phyloP scores from a whole-genome alignment of 2,888 invertebrate species.

The Drosophila yooni region DNA sequence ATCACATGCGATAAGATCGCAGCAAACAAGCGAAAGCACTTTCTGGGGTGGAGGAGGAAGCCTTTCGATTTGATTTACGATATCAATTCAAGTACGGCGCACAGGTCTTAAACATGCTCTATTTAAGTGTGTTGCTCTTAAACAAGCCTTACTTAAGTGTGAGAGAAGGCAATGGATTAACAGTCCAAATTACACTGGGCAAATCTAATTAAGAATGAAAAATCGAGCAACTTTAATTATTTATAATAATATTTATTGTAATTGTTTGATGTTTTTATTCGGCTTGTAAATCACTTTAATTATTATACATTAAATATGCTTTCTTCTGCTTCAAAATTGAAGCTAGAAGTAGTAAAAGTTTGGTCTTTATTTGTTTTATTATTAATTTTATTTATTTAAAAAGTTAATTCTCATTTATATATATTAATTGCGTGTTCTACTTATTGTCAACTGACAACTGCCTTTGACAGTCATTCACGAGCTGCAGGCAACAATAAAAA shows the following conservation, averaged over 20 bases:
- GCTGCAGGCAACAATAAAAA: not conserved
- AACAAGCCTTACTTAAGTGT: slow-evolving; percentile 1
- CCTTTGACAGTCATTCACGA: not conserved
- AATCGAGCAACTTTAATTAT: not conserved
- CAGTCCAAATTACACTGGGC: not conserved
- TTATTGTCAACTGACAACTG: not conserved
- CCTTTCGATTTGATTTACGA: slow-evolving; percentile 47
- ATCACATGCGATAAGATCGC: slow-evolving; percentile 54
- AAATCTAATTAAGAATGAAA: not conserved
- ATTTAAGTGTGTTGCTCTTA: slow-evolving; percentile 1
- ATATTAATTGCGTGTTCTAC: not conserved
- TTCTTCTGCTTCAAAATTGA: not conserved
- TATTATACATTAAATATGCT: not conserved
- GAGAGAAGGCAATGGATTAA: slow-evolving; percentile 5
- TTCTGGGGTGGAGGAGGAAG: slow-evolving; percentile 17
- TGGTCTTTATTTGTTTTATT: not conserved
- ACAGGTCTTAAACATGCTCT: not conserved
- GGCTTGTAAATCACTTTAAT: not conserved
- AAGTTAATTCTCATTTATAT: not conserved
- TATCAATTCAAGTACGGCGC: slow-evolving; percentile 15
- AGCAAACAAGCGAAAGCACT: slow-evolving; percentile 75
- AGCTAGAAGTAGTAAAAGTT: not conserved
- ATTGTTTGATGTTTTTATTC: not conserved
- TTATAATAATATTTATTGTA: not conserved
- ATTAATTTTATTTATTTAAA: not conserved